Evolutionary conservation across 2,797 vertebrate species (phyloP).

Genomic region (Gouania willdenowi): DNA sequence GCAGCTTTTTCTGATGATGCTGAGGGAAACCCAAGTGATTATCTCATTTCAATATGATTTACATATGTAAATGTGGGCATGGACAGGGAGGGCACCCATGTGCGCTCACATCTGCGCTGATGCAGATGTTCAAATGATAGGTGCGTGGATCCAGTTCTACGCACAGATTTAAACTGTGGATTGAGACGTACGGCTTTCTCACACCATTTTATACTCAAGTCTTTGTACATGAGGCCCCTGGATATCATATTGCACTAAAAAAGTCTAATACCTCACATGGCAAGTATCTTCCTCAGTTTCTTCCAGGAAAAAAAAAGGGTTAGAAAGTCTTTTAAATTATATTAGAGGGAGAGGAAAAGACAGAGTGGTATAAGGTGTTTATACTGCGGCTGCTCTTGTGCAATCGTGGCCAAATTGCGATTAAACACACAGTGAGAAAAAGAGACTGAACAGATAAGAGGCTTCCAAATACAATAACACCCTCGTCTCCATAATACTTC

Average conservation of each 20-base stretch:
- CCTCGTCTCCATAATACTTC: slow-evolving; percentile 10
- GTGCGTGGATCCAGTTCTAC: too few relatives aligned
- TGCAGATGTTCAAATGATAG: too few relatives aligned
- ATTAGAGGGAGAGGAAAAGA: slow-evolving; percentile 8
- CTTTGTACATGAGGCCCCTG: slow-evolving; percentile 8
- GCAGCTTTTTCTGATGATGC: too few relatives aligned
- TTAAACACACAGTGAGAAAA: slow-evolving; percentile 46
- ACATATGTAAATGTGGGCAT: too few relatives aligned
- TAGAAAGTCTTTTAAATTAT: slow-evolving; percentile 28
- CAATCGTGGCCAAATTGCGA: slow-evolving; percentile 50
- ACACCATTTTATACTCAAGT: too few relatives aligned
- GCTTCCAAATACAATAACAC: slow-evolving; percentile 43
- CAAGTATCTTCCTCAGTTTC: slow-evolving; percentile 36
- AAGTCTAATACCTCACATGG: slow-evolving; percentile 26
- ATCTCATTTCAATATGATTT: too few relatives aligned
- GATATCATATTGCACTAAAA: slow-evolving; percentile 40
- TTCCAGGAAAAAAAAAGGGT: not conserved
- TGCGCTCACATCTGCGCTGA: too few relatives aligned
- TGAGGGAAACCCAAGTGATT: too few relatives aligned
- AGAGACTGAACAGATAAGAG: slow-evolving; percentile 35
- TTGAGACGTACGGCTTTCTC: too few relatives aligned
- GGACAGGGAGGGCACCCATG: too few relatives aligned
- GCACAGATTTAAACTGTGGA: too few relatives aligned
- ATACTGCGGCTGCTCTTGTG: slow-evolving; percentile 14
- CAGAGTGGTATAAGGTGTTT: slow-evolving; percentile 26